Percentiles rank a stretch among this genome's conserved stretches.
Conservation (phyloP, 1,140 invertebrate genomes). For the Nebria ingens region DNA sequence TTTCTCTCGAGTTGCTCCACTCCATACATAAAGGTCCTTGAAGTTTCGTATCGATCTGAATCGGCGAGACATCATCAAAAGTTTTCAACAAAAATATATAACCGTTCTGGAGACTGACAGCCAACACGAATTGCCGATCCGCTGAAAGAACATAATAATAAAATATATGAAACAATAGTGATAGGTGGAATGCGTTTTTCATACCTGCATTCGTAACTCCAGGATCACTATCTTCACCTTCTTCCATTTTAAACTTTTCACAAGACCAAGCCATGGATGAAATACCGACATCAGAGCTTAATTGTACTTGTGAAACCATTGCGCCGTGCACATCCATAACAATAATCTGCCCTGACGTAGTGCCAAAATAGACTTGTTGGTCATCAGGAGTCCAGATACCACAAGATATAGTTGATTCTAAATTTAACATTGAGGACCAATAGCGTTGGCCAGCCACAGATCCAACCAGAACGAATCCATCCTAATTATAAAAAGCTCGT, state of each 20-base stretch:
- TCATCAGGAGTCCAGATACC: conserved; percentile 97
- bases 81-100: conserved; percentile 78
- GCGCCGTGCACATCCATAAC: conserved; percentile 94
- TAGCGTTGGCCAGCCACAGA: conserved; percentile 94
- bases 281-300: conserved; percentile 70
- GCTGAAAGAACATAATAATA: conserved; percentile 30
- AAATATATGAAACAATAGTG: too few species aligned
- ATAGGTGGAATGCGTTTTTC: too few species aligned
- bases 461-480: conserved; percentile 92
- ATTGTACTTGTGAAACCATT: conserved; percentile 84
- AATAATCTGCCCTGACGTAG: conserved; percentile 83
- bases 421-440: conserved; percentile 95
- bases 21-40: conserved; percentile 73
- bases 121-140: conserved; percentile 62
- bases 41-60: conserved; percentile 71
- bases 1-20: conserved; percentile 90
- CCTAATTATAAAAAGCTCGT: conserved; percentile 40
- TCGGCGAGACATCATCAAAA: conserved; percentile 86
- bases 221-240: conserved; percentile 62
- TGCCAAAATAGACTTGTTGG: conserved; percentile 93
- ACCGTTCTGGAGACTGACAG: conserved; percentile 81
- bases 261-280: conserved; percentile 91
- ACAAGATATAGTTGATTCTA: conserved; percentile 88
- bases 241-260: conserved; percentile 97
- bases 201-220: conserved; percentile 31